A percentile compares a stretch with the other conserved stretches of the same genome.
phyloP scores from a whole-genome alignment of 2,888 invertebrate species.

The Erpobdella octoculata region DNA sequence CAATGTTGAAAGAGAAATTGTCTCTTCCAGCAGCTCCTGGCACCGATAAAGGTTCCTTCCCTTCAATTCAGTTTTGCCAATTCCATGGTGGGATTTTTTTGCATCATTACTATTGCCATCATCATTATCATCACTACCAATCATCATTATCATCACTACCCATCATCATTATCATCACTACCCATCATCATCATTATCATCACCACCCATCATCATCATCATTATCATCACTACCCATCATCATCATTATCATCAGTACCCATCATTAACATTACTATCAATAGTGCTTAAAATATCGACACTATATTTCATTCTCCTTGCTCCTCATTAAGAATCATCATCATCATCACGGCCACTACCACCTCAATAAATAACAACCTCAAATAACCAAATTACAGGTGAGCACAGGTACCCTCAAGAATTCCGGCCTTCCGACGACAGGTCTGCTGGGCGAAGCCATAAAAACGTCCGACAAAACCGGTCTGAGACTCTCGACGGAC shows the following conservation, averaged over 20 bases:
- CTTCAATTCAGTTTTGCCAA: too few relatives aligned
- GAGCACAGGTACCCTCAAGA: too few relatives aligned
- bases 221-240: not conserved
- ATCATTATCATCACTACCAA: not conserved
- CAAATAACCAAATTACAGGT: too few relatives aligned
- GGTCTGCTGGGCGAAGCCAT: slow-evolving; percentile 35
- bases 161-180: not conserved
- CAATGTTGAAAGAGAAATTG: not conserved
- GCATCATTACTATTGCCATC: not conserved
- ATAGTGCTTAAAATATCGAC: too few relatives aligned
- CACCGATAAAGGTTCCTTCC: not conserved
- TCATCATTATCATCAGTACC: not conserved
- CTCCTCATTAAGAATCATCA: too few relatives aligned
- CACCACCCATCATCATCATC: not conserved
- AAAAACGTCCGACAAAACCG: slow-evolving; percentile 29
- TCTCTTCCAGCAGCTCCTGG: not conserved
- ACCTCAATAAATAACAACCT: too few relatives aligned
- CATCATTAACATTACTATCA: too few relatives aligned
- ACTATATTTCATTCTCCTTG: too few relatives aligned
- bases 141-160: not conserved
- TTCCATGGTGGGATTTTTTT: not conserved
- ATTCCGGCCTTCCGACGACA: slow-evolving; percentile 16
- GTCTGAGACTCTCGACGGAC: slow-evolving; percentile 38
- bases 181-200: not conserved
- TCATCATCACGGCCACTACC: too few relatives aligned